These are phyloP conservation scores for Hucho hucho DNA, from an alignment of 2,113 vertebrate species.

Conservation along the genomic window DNA sequence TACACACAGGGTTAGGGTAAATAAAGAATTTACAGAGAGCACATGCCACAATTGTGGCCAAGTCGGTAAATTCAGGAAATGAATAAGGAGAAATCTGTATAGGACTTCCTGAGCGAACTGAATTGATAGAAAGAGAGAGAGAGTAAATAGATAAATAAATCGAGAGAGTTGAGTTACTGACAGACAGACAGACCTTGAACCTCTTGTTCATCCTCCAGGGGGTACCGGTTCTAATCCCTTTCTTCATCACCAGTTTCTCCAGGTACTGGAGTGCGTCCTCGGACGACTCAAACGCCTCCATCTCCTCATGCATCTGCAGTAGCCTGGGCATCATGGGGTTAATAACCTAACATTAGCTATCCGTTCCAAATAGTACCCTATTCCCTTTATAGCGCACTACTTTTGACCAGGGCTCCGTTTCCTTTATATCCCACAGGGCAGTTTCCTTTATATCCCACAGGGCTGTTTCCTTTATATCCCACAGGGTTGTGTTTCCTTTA, in stretches of 20 bases:
- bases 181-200: not conserved
- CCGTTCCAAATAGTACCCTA: not conserved
- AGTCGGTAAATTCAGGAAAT: not conserved
- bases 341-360: not conserved
- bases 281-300: not conserved
- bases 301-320: not conserved
- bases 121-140: too few relatives aligned
- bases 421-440: too few relatives aligned
- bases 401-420: too few relatives aligned
- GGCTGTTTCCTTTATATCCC: not conserved
- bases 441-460: too few relatives aligned
- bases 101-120: too few relatives aligned
- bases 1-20: not conserved
- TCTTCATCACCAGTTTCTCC: slow-evolving; percentile 14
- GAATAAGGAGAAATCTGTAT: not conserved
- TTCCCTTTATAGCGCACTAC: not conserved
- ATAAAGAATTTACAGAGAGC: not conserved
- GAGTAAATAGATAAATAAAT: too few relatives aligned
- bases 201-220: slow-evolving; percentile 4
- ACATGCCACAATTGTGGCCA: not conserved
- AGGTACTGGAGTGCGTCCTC: not conserved
- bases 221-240: not conserved
- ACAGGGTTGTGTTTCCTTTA: too few relatives aligned
- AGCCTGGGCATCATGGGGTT: not conserved
- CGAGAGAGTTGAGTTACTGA: too few relatives aligned